Evolutionary conservation across 2,113 vertebrate species (phyloP).

Genomic region (Gasterosteus aculeatus): DNA sequence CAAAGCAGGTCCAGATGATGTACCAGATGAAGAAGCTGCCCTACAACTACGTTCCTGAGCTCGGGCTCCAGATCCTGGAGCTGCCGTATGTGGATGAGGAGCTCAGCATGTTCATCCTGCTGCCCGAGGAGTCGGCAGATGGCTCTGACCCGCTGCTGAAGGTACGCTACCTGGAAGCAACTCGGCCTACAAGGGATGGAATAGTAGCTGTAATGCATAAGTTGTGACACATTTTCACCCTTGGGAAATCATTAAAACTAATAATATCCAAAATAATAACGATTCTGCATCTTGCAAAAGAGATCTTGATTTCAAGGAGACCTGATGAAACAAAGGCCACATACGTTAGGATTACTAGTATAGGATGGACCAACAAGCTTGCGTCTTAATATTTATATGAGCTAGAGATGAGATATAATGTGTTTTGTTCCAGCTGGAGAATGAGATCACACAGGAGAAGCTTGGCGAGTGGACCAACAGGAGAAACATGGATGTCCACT

Average conservation of each 20-base stretch:
- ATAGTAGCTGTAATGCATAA: neutral
- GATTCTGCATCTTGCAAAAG: neutral
- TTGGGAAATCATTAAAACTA: neutral
- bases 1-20: conserved; percentile 91
- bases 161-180: conserved; percentile 73
- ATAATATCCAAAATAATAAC: neutral
- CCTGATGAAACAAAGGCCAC: neutral
- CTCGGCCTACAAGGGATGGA: neutral
- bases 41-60: conserved; percentile 80
- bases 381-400: neutral
- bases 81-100: conserved; percentile 84
- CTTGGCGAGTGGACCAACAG: conserved; percentile 87
- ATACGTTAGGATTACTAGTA: neutral
- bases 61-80: conserved; percentile 84
- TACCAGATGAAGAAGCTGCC: conserved; percentile 83
- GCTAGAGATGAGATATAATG: neutral
- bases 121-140: conserved; percentile 83
- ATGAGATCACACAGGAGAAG: conserved; percentile 83
- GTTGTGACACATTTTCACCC: neutral
- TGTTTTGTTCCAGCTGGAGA: conserved; percentile 83
- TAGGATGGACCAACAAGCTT: neutral
- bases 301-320: neutral
- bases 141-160: conserved; percentile 82
- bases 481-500: conserved; percentile 68
- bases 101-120: conserved; percentile 91